Percentiles rank a stretch among this genome's conserved stretches.
Conservation (phyloP, 1,140 invertebrate species). For the Cepaea nemoralis region DNA sequence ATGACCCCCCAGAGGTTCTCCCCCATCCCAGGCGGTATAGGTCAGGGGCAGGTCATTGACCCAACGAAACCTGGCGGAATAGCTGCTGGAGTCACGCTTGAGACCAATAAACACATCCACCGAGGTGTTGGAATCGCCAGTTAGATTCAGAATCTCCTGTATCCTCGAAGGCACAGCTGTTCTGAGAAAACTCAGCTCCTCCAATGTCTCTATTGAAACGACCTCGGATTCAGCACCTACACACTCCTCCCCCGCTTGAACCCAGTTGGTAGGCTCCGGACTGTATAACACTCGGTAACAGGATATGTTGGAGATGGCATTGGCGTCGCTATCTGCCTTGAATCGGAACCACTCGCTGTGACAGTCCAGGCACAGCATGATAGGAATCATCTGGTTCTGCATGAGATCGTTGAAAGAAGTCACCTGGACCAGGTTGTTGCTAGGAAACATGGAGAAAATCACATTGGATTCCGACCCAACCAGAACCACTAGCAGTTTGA, state of each 20-base stretch:
- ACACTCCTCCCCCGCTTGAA: not conserved
- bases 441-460: not conserved
- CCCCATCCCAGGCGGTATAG: not conserved
- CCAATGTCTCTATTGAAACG: not conserved
- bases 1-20: not conserved
- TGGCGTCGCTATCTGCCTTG: not conserved
- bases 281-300: not conserved
- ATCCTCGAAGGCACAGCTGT: not conserved
- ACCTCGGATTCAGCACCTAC: not conserved
- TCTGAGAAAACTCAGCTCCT: not conserved
- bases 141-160: not conserved
- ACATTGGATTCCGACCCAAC: not conserved
- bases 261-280: not conserved
- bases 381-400: not conserved
- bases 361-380: not conserved
- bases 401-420: not conserved
- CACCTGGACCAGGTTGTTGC: not conserved
- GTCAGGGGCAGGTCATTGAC: not conserved
- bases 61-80: not conserved
- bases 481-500: not conserved
- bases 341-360: not conserved
- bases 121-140: not conserved
- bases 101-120: conserved; percentile 8
- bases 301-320: not conserved
- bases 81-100: not conserved